Evolutionary conservation across 2,888 invertebrate species (phyloP).

Genomic region (Ennomos erosarius): DNA sequence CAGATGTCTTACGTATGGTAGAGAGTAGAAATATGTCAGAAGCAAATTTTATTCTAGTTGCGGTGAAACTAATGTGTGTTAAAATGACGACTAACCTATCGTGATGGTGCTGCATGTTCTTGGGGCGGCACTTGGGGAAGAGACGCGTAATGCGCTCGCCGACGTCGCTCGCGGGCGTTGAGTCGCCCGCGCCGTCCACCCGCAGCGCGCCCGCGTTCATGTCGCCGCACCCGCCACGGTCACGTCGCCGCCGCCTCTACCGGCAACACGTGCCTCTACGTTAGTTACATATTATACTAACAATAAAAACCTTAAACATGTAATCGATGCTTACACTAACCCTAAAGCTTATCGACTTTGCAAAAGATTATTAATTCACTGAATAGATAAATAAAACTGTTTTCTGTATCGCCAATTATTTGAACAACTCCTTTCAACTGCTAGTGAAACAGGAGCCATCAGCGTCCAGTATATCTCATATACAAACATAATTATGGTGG

Average conservation of each 20-base stretch:
- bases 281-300: constrained; percentile 50
- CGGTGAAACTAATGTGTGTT: neutral
- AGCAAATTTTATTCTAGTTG: too few species aligned
- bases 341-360: too few species aligned
- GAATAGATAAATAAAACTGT: too few species aligned
- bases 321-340: too few species aligned
- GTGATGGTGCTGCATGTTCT: constrained; percentile 83
- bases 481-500: too few species aligned
- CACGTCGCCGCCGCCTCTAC: constrained; percentile 75
- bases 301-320: neutral
- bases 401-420: too few species aligned
- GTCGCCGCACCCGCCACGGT: constrained; percentile 65
- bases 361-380: too few species aligned
- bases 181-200: constrained; percentile 80
- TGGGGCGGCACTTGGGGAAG: constrained; percentile 94
- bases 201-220: constrained; percentile 81
- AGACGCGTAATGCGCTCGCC: constrained; percentile 92
- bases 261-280: constrained; percentile 65
- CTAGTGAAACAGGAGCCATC: too few species aligned
- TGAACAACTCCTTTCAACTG: too few species aligned
- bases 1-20: neutral
- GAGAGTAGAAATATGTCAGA: too few species aligned
- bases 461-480: too few species aligned
- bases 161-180: constrained; percentile 83
- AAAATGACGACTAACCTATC: constrained; percentile 59